Percentiles rank a stretch among this genome's conserved stretches.
These are phyloP conservation scores for Sinonovacula constricta DNA, from an alignment of 1,140 invertebrate genomes.

Conservation along the genomic window DNA sequence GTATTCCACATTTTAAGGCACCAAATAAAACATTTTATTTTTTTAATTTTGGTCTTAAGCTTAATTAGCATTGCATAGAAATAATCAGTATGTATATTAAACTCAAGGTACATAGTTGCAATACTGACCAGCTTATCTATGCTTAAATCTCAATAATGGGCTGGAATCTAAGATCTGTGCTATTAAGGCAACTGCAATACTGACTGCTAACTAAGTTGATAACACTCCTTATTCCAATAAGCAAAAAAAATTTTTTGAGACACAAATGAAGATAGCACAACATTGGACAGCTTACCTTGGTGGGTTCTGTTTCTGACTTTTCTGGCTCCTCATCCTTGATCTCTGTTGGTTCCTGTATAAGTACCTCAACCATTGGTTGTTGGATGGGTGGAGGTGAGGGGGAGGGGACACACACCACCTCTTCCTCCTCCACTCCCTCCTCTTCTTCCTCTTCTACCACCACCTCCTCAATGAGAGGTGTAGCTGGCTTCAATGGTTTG, in stretches of 20 bases:
- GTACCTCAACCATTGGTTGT: slow-evolving; percentile 51
- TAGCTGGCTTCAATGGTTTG: slow-evolving; percentile 10
- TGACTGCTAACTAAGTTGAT: too few relatives aligned
- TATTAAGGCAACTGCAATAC: too few relatives aligned
- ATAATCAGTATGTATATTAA: too few relatives aligned
- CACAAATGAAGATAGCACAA: neutral
- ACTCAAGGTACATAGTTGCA: slow-evolving; percentile 5
- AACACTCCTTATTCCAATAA: too few relatives aligned
- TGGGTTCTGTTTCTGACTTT: slow-evolving; percentile 57
- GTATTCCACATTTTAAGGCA: too few relatives aligned
- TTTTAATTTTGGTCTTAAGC: too few relatives aligned
- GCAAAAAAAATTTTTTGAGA: too few relatives aligned
- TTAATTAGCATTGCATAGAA: too few relatives aligned
- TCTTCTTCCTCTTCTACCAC: slow-evolving; percentile 48
- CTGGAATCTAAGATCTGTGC: too few relatives aligned
- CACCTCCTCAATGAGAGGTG: slow-evolving; percentile 38
- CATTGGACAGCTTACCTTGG: slow-evolving; percentile 45
- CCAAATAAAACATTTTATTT: too few relatives aligned
- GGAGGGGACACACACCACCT: neutral
- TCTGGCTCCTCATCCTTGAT: slow-evolving; percentile 57
- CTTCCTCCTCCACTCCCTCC: slow-evolving; percentile 44
- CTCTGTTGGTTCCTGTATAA: slow-evolving; percentile 52
- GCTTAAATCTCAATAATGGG: too few relatives aligned
- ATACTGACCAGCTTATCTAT: neutral
- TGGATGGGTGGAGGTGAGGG: slow-evolving; percentile 8